These are phyloP conservation scores for Epinotia bilunana DNA, from an alignment of 2,888 invertebrate species.

Conservation along the genomic window DNA sequence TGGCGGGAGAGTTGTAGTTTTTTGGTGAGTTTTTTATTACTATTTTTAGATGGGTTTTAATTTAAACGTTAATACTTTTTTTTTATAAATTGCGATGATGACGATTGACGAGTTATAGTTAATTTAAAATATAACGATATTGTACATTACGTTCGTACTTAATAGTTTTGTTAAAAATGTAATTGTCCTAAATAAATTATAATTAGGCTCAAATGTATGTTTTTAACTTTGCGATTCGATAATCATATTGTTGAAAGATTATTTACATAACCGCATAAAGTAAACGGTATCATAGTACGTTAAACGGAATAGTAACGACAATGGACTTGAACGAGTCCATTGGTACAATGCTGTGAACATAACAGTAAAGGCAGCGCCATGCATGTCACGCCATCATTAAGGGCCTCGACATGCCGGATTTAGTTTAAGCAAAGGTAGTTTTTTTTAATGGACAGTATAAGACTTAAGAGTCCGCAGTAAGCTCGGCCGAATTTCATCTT, in stretches of 20 bases:
- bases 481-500: no score
- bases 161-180: background rate
- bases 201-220: background rate
- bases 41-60: background rate
- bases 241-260: background rate
- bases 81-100: background rate
- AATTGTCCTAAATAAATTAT: background rate
- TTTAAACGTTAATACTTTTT: background rate
- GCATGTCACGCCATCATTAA: conserved; percentile 40
- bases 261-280: background rate
- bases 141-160: no score
- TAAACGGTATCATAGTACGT: background rate
- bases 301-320: conserved; percentile 6
- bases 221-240: background rate
- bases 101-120: background rate
- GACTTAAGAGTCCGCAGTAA: no score
- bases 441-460: background rate
- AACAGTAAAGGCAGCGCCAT: conserved; percentile 37
- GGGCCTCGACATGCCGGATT: conserved; percentile 20
- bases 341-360: conserved; percentile 31
- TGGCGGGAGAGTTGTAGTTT: conserved; percentile 48
- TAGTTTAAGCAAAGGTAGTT: background rate
- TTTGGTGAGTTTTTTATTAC: conserved; percentile 59
- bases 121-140: no score
- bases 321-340: conserved; percentile 26